Percentiles rank a stretch among this genome's conserved stretches.
These are phyloP conservation scores for Lasioglossum calceatum DNA, from an alignment of 2,888 invertebrate species.

Conservation along the genomic window DNA sequence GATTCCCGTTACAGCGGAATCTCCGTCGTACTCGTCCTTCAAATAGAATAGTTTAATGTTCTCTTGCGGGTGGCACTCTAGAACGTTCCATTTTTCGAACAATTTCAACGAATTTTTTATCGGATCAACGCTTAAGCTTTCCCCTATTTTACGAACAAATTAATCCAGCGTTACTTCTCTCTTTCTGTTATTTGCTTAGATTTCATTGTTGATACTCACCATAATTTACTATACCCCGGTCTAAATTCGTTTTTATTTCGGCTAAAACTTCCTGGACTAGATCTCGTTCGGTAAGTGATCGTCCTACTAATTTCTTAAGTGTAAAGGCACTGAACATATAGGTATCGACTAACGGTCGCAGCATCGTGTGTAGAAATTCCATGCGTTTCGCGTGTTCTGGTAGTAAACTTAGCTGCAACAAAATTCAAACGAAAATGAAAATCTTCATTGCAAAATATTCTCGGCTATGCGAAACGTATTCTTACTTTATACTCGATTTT, in stretches of 20 bases:
- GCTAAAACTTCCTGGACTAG: conserved; percentile 88
- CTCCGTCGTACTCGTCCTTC: conserved; percentile 79
- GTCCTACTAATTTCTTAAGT: conserved; percentile 83
- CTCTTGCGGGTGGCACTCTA: conserved; percentile 86
- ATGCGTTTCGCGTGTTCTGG: conserved; percentile 83
- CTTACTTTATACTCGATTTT: conserved; percentile 78
- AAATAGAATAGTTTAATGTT: conserved; percentile 80
- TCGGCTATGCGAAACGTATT: neutral
- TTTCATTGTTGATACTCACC: conserved; percentile 84
- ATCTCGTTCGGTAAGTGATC: conserved; percentile 88
- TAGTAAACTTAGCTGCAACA: conserved; percentile 78
- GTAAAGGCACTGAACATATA: conserved; percentile 89
- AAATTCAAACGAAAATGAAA: neutral
- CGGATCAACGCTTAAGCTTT: conserved; percentile 94
- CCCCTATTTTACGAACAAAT: conserved; percentile 86
- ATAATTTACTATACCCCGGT: conserved; percentile 86
- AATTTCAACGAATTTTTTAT: conserved; percentile 93
- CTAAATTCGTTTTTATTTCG: conserved; percentile 88
- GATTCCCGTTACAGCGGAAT: conserved; percentile 74
- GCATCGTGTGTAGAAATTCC: conserved; percentile 86
- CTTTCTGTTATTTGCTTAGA: neutral
- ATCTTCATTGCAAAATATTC: neutral
- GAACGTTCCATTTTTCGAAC: conserved; percentile 92
- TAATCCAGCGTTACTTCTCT: conserved; percentile 6
- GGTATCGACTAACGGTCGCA: conserved; percentile 91